These are phyloP conservation scores for Poecilia latipinna DNA, from an alignment of 2,113 vertebrate genomes.

Conservation along the genomic window DNA sequence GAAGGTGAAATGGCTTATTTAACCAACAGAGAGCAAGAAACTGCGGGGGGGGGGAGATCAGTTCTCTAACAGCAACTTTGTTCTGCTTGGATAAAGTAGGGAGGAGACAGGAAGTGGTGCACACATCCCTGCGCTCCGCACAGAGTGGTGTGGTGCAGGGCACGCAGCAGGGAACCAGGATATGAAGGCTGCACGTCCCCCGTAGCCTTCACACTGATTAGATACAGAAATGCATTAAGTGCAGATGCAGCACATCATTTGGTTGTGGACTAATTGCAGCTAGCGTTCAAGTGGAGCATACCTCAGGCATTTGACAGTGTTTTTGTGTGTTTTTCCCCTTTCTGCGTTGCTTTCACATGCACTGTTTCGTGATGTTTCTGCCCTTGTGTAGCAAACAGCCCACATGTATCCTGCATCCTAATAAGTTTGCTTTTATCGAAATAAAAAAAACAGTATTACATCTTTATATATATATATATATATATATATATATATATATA, in stretches of 20 bases:
- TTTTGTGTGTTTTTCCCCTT: background rate
- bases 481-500: background rate
- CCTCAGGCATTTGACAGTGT: background rate
- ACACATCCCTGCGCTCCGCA: slow-evolving; percentile 38
- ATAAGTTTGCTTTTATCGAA: background rate
- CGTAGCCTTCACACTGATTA: slow-evolving; percentile 27
- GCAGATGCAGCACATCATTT: slow-evolving; percentile 19
- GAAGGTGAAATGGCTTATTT: slow-evolving; percentile 76
- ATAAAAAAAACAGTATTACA: background rate
- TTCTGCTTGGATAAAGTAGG: slow-evolving; percentile 67
- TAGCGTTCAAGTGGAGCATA: background rate
- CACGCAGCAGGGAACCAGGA: slow-evolving; percentile 26
- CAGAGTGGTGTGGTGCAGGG: slow-evolving; percentile 27
- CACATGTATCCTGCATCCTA: background rate
- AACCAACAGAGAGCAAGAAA: slow-evolving; percentile 67
- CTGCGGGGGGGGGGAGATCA: slow-evolving; percentile 70
- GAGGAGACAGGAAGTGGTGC: slow-evolving; percentile 63
- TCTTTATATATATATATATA: background rate
- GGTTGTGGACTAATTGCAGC: slow-evolving; percentile 13
- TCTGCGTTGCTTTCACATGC: background rate
- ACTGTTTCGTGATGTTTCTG: background rate
- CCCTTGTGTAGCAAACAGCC: background rate
- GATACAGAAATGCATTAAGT: slow-evolving; percentile 12
- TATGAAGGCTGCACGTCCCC: slow-evolving; percentile 14
- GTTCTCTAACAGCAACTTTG: slow-evolving; percentile 72